A percentile compares a stretch with the other conserved stretches of the same genome.
These are phyloP conservation scores for Drosophila watanabei DNA, from an alignment of 1,140 invertebrate genomes.

Conservation along the genomic window DNA sequence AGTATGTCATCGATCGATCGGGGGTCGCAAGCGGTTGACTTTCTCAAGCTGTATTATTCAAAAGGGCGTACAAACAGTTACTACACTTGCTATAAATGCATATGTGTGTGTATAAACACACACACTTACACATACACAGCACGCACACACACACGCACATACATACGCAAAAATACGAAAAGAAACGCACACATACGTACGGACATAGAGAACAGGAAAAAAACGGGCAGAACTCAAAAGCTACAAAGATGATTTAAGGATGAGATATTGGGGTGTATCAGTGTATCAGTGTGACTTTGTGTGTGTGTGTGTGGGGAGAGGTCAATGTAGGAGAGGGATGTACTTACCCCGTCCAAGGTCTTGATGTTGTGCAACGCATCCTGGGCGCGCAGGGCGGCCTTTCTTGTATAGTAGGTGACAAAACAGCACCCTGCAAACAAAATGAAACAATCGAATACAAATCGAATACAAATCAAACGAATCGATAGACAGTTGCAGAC, in stretches of 20 bases:
- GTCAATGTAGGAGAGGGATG: constrained; percentile 14
- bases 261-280: constrained; percentile 8
- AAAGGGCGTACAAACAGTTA: constrained; percentile 50
- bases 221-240: constrained; percentile 62
- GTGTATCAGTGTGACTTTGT: constrained; percentile 2
- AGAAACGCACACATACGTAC: constrained; percentile 36
- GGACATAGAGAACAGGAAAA: constrained; percentile 56
- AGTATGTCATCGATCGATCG: constrained; percentile 77
- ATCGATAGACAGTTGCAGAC: constrained; percentile 67
- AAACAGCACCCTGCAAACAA: constrained; percentile 99
- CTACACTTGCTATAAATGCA: constrained; percentile 29
- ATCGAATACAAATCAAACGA: constrained; percentile 71
- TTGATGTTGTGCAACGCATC: constrained; percentile 99
- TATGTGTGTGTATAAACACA: constrained; percentile 23
- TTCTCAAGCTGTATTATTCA: constrained; percentile 81
- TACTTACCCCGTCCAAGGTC: constrained; percentile 98
- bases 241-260: constrained; percentile 45
- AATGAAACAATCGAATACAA: constrained; percentile 86
- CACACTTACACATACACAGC: constrained; percentile 24
- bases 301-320: background rate
- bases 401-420: constrained; percentile 99
- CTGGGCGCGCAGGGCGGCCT: constrained; percentile 98
- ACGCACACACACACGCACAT: constrained; percentile 34
- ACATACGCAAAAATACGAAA: constrained; percentile 36
- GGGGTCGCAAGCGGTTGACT: constrained; percentile 67